Base-by-base conservation (phyloP, 2,113 vertebrate genomes). In the Leptobrachium leishanense region DNA sequence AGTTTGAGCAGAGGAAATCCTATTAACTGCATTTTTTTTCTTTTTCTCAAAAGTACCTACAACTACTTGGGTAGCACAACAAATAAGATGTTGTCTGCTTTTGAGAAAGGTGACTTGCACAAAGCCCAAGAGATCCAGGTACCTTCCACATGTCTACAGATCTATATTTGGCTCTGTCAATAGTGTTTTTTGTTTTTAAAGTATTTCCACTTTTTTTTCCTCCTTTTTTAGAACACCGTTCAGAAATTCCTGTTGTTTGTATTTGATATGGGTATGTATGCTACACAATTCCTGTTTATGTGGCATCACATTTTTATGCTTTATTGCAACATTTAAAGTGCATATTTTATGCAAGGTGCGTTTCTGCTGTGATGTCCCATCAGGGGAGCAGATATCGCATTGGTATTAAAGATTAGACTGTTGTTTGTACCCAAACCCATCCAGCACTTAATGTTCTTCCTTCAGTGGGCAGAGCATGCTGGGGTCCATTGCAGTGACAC, bases 71-170 rank as follows among this genome's bases (percentile, higher is more conserved):
- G 96, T 12, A 77, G 44, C 80, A 84, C 86, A 65, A 79, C 83
- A 74, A 94, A 93, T 63, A 76, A 88, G 82, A 92, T 99, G 83
- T 13, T 98, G 70, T 82, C 87, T 54, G 95, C 92, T 43, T 96
- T 95, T 85, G 86, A 94, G 72, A 85, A 76, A 13, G 86, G 91
- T 54, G 87, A 97, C 82, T 72, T 94, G 41, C 5, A 43, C 0
- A 74, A 90, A 76, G 96, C 98, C 72, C 91, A 85, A 72, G 83
- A 68, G 5, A 87, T 95, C 69, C 96, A 99, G 95, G 98, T 99
- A 92, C 39, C 68, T 64, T 31, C 2, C 1, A 40, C 10, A 50
- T 59, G 9, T 41, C 6, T 31, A 31, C 20, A 31, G 20, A 31
- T 31, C 20, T 31, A 31, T 31, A 31, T 31, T 31, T 31, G 20